phyloP scores from a whole-genome alignment of 2,888 invertebrate genomes.

The Coelogynopora nodosa region DNA sequence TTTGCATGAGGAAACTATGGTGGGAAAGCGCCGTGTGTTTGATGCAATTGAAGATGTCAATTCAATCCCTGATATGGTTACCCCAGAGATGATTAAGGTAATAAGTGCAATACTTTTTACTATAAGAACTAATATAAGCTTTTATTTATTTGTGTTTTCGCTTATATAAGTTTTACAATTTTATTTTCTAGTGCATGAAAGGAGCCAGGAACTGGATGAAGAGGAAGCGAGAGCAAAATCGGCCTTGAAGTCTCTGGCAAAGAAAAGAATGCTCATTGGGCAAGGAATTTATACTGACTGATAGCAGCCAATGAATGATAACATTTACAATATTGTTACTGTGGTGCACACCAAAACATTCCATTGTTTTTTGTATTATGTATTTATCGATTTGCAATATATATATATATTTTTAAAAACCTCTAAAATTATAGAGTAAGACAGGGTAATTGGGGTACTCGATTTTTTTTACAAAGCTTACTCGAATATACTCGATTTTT shows the following conservation, averaged over 20 bases:
- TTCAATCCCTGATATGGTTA: background rate
- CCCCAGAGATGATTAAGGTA: background rate
- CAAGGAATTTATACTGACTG: background rate
- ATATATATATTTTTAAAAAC: background rate
- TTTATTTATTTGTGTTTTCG: background rate
- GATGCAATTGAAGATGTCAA: background rate
- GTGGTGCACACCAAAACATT: background rate
- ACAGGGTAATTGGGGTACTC: background rate
- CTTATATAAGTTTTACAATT: background rate
- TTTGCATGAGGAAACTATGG: background rate
- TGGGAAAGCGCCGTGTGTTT: background rate
- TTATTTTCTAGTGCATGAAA: background rate
- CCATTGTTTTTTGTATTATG: background rate
- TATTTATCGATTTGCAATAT: background rate
- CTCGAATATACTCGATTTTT: background rate
- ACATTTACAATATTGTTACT: background rate
- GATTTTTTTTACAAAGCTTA: background rate
- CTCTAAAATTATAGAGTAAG: too few relatives aligned
- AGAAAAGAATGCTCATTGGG: background rate
- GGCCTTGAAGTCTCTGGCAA: background rate
- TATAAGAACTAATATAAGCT: background rate
- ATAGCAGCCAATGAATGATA: too few relatives aligned
- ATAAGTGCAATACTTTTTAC: too few relatives aligned
- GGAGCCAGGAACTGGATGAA: background rate
- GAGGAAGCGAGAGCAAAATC: background rate